Percentiles rank a stretch among this genome's conserved stretches.
phyloP scores from a whole-genome alignment of 1,140 invertebrate genomes.

The Cephus cinctus region DNA sequence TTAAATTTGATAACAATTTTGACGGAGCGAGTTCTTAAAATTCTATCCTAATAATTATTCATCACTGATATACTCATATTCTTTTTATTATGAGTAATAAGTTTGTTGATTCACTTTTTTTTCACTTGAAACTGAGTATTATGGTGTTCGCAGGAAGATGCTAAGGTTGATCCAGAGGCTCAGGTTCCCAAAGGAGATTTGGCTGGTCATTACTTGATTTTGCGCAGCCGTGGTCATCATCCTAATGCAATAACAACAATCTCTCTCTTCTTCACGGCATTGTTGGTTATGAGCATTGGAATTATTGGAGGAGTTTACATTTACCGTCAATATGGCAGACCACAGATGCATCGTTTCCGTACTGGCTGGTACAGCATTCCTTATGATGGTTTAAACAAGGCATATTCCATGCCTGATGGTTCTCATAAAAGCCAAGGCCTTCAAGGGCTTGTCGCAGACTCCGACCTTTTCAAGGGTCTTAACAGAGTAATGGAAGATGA shows the following conservation, averaged over 20 bases:
- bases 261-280: constrained; percentile 69
- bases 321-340: constrained; percentile 71
- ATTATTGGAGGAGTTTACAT: constrained; percentile 75
- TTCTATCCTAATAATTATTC: no score
- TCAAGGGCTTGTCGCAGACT: constrained; percentile 37
- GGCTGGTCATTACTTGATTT: constrained; percentile 35
- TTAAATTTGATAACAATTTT: no score
- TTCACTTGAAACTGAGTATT: no score
- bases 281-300: constrained; percentile 73
- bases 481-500: constrained; percentile 32
- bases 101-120: no score
- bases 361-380: constrained; percentile 70
- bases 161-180: constrained; percentile 44
- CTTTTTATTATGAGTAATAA: no score
- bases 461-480: constrained; percentile 38
- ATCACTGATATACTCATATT: no score
- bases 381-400: constrained; percentile 52
- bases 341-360: constrained; percentile 60
- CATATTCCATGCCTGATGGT: constrained; percentile 39
- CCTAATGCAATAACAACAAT: constrained; percentile 65
- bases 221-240: constrained; percentile 39
- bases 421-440: constrained; percentile 35
- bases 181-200: constrained; percentile 33
- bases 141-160: constrained; percentile 33
- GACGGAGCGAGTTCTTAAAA: no score